A percentile compares a stretch with the other conserved stretches of the same genome.
Conservation (phyloP, 2,113 vertebrate genomes). For the Sclerurus mexicanus region DNA sequence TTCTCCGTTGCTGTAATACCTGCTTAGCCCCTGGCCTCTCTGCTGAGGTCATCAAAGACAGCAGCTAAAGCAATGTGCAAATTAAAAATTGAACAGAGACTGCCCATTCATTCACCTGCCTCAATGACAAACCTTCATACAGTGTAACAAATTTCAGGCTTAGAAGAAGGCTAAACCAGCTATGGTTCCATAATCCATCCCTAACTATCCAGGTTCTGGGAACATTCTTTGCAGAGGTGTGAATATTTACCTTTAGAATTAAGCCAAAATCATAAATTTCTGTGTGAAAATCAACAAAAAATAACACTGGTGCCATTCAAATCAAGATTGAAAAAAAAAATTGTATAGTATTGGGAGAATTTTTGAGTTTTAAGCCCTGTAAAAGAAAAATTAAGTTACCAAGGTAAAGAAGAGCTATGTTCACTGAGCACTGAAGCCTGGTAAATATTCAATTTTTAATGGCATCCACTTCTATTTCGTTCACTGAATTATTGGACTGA, state of each 20-base stretch:
- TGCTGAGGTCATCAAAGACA: neutral
- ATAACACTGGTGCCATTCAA: neutral
- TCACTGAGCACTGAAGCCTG: conserved; percentile 9
- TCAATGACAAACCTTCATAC: neutral
- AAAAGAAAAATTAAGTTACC: neutral
- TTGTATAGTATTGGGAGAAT: neutral
- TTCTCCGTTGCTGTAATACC: neutral
- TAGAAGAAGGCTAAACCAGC: neutral
- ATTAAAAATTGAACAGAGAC: conserved; percentile 1
- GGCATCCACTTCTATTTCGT: conserved; percentile 54
- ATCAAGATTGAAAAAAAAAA: too few relatives aligned
- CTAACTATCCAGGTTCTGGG: neutral
- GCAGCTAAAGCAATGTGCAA: neutral
- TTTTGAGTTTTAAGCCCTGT: neutral
- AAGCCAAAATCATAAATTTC: neutral
- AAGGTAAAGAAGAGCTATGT: conserved; percentile 6
- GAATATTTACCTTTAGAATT: neutral
- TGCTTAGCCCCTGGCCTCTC: neutral
- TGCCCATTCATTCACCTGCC: neutral
- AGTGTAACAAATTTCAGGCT: neutral
- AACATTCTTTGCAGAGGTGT: neutral
- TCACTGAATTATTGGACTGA: conserved; percentile 54
- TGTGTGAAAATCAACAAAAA: neutral
- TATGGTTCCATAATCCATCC: neutral
- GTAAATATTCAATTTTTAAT: conserved; percentile 58